Conservation (phyloP, 2,888 invertebrate genomes). For the Eugnorisma glareosa region DNA sequence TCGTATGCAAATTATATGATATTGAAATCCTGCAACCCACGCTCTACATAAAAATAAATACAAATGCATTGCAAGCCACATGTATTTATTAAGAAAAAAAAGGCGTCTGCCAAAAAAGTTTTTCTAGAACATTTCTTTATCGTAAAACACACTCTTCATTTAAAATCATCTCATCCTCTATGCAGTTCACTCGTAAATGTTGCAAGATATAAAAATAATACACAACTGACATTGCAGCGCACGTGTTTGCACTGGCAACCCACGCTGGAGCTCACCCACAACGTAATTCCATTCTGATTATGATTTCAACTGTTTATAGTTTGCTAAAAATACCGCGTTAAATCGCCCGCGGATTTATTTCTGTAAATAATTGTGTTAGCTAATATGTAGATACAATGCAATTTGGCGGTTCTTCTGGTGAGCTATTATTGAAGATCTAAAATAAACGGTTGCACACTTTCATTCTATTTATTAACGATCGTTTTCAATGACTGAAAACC, state of each 20-base stretch:
- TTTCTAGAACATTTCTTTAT: background rate
- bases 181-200: slow-evolving; percentile 23
- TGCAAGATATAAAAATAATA: slow-evolving; percentile 57
- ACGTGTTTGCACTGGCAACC: slow-evolving; percentile 59
- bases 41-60: background rate
- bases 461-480: background rate
- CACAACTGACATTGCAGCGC: slow-evolving; percentile 62
- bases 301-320: slow-evolving; percentile 47
- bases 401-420: slow-evolving; percentile 19
- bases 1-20: background rate
- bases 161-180: slow-evolving; percentile 9
- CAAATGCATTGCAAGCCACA: background rate
- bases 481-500: background rate
- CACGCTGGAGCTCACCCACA: slow-evolving; percentile 53
- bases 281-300: slow-evolving; percentile 51
- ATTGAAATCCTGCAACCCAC: background rate
- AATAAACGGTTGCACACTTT: slow-evolving; percentile 12
- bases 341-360: slow-evolving; percentile 39
- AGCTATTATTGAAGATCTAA: slow-evolving; percentile 16
- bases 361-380: slow-evolving; percentile 7
- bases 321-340: slow-evolving; percentile 50
- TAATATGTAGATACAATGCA: background rate
- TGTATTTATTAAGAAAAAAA: background rate
- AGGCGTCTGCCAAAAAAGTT: background rate
- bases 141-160: background rate